Evolutionary conservation across 1,140 invertebrate genomes (phyloP).

Genomic region (Psix sp.): DNA sequence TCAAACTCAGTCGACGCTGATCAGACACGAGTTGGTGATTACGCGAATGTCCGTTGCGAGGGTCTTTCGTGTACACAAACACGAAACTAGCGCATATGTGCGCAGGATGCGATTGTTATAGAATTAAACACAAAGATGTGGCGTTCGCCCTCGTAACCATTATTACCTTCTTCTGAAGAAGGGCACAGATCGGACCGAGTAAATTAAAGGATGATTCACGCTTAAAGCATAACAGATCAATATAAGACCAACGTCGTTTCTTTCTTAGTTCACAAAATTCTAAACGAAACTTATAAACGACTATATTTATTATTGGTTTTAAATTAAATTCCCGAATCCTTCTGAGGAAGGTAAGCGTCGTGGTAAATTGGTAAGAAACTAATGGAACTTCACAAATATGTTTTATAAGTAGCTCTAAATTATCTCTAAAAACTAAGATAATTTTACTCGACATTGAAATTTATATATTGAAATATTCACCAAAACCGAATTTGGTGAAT

Average conservation of each 20-base stretch:
- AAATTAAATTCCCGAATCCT: no score
- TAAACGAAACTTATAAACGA: no score
- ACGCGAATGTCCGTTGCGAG: conserved; percentile 18
- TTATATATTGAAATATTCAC: no score
- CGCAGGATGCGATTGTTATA: conserved; percentile 8
- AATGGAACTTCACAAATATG: no score
- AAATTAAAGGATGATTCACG: conserved; percentile 61
- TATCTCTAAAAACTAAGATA: no score
- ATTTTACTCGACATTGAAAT: no score
- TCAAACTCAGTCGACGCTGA: conserved; percentile 19
- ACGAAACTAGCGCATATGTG: conserved; percentile 18
- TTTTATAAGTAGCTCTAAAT: no score
- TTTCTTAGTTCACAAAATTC: no score
- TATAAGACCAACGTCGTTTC: conserved; percentile 30
- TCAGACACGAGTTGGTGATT: conserved; percentile 27
- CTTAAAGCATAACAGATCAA: conserved; percentile 55
- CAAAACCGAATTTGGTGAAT: no score
- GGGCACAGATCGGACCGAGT: conserved; percentile 49
- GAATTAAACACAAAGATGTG: conserved; percentile 25
- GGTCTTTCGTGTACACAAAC: conserved; percentile 26
- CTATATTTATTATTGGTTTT: no score
- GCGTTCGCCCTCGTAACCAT: conserved; percentile 32
- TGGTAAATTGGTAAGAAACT: no score
- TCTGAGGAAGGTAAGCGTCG: no score
- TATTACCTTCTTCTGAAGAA: conserved; percentile 33